These are phyloP conservation scores for Carpatolechia fugitivella DNA, from an alignment of 2,888 invertebrate species.

Conservation along the genomic window DNA sequence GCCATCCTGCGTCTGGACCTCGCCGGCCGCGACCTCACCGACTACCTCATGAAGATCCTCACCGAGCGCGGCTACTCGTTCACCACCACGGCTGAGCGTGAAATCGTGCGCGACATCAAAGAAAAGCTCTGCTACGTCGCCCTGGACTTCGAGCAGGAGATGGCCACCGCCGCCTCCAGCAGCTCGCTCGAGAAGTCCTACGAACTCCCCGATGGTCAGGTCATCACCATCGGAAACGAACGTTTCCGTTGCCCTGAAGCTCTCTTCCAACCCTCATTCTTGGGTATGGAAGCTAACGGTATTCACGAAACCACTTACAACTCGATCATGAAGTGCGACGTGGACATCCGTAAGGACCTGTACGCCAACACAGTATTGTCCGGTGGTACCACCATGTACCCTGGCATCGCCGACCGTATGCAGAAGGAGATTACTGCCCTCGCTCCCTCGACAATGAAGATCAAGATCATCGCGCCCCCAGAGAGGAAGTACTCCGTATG, in stretches of 20 bases:
- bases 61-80: constrained; percentile 94
- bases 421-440: constrained; percentile 96
- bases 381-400: constrained; percentile 97
- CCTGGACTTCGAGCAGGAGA: constrained; percentile 93
- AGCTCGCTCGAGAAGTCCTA: constrained; percentile 97
- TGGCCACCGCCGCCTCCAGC: constrained; percentile 95
- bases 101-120: constrained; percentile 96
- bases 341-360: constrained; percentile 97
- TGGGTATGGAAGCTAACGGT: constrained; percentile 93
- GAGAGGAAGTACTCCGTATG: constrained; percentile 98
- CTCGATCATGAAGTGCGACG: constrained; percentile 99
- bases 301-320: constrained; percentile 96
- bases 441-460: constrained; percentile 95
- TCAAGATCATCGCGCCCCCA: constrained; percentile 96
- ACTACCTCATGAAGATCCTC: constrained; percentile 95
- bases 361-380: constrained; percentile 97
- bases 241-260: constrained; percentile 97
- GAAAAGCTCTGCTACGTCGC: constrained; percentile 95
- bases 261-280: constrained; percentile 96
- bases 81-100: constrained; percentile 94
- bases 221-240: constrained; percentile 96
- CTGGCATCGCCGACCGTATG: constrained; percentile 96
- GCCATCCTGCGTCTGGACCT: constrained; percentile 95
- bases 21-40: constrained; percentile 94
- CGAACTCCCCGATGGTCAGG: constrained; percentile 96